phyloP scores from a whole-genome alignment of 1,140 invertebrate species.

The Euglossa dilemma region DNA sequence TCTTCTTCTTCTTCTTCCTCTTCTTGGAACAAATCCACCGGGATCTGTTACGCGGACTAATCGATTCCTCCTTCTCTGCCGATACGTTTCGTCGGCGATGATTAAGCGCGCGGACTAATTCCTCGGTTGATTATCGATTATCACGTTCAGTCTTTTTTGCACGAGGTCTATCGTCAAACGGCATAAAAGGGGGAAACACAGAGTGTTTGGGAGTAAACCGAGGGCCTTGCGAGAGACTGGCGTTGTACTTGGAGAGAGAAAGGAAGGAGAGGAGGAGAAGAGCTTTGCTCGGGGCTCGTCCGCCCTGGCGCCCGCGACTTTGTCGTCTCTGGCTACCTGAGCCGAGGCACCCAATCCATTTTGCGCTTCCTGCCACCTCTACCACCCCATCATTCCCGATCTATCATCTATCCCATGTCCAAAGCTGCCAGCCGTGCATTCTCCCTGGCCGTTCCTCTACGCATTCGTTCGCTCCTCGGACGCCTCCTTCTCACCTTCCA shows the following conservation, averaged over 20 bases:
- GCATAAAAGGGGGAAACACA: neutral
- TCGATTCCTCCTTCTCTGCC: too few species aligned
- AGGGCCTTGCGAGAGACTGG: rapidly evolving
- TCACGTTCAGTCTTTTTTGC: constrained; percentile 7
- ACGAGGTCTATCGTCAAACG: neutral
- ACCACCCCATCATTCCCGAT: constrained; percentile 48
- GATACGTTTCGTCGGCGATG: neutral
- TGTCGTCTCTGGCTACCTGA: constrained; percentile 65
- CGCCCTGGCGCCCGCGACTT: constrained; percentile 20
- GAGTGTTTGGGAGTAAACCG: neutral
- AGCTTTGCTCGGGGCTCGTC: neutral
- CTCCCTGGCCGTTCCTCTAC: constrained; percentile 14
- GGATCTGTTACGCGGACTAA: neutral
- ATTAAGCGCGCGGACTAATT: neutral
- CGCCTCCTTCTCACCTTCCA: neutral
- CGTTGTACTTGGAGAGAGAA: neutral
- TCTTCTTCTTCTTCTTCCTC: neutral
- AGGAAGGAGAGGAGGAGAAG: too few species aligned
- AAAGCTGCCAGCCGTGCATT: constrained; percentile 46
- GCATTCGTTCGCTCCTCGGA: constrained; percentile 46
- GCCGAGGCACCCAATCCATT: constrained; percentile 70
- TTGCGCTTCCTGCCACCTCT: constrained; percentile 38
- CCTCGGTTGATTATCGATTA: neutral
- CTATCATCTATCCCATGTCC: constrained; percentile 68
- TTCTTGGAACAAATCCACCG: neutral